Evolutionary conservation across 2,888 invertebrate species (phyloP), one percentile per base, ranked within the genome.

Genomic region (Latrodectus hesperus): DNA sequence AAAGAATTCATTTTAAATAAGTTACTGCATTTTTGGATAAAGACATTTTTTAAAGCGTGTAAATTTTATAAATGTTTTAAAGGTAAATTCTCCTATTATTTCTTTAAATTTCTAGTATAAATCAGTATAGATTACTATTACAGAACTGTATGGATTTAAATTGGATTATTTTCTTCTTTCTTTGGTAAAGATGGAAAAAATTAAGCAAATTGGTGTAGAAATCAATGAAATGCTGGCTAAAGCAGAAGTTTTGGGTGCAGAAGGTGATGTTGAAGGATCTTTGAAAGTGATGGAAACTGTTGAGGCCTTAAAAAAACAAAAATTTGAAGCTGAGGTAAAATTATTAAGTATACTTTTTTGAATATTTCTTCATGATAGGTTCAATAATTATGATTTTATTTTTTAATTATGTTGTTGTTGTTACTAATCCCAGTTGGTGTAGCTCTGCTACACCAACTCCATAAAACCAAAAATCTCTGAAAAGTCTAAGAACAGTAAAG

Each of bases 261-360:
- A 98, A 91, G 99, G 99, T 12, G 95, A 97, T 93, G 98, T 99
- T 0, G 98, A 99, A 91, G 99, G 99, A 92, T 98, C 98, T 91
- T 96, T 99, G 94, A 96, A 97, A 92, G 94, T 99, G 72, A 98
- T 99, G 97, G 97, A 97, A 91, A 98, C 98, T 93, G 98, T 99
- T 88, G 99, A 99, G 91, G 97, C 98, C 90, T 93, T 99, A 89
- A 95, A 98, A 88, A 96, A 97, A 92, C 95, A 96, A 92, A 99
- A 99, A 93, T 94, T 95, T 38, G 95, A 96, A 90, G 98, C 99
- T 0, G 99, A 99, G 91, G 93, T 93, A 85, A 77, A 52, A n/a
- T 68, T 17, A 12, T 68, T 17, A 68, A 17, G 17, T 11, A 71
- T 71, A 49, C 49, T n/a, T n/a, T 71, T 38, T 4, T 38, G 6